These are phyloP conservation scores for Cinara cedri DNA, from an alignment of 2,888 invertebrate genomes.

Conservation along the genomic window DNA sequence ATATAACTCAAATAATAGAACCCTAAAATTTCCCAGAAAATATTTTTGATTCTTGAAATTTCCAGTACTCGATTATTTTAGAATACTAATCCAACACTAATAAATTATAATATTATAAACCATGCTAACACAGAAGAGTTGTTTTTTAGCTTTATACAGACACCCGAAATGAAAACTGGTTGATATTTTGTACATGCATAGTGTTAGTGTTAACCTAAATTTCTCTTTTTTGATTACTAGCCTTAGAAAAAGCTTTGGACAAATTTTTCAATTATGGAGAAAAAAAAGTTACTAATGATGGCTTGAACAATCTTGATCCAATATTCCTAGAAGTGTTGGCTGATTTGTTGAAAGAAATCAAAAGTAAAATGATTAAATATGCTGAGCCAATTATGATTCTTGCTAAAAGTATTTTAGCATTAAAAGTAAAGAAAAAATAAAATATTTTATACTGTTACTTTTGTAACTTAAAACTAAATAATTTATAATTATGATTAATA, in stretches of 20 bases:
- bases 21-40: too few species aligned
- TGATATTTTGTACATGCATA: too few species aligned
- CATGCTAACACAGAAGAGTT: too few species aligned
- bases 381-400: slow-evolving; percentile 45
- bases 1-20: too few species aligned
- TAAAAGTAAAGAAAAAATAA: slow-evolving; percentile 39
- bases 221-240: not conserved
- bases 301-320: slow-evolving; percentile 26
- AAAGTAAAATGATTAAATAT: slow-evolving; percentile 40
- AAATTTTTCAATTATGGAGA: slow-evolving; percentile 35
- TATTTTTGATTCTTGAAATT: too few species aligned
- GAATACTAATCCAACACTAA: too few species aligned
- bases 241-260: slow-evolving; percentile 43
- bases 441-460: not conserved
- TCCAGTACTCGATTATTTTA: too few species aligned
- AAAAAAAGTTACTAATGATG: slow-evolving; percentile 39
- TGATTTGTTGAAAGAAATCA: slow-evolving; percentile 49
- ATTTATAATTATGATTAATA: not conserved
- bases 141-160: too few species aligned
- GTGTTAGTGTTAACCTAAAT: not conserved
- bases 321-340: slow-evolving; percentile 42
- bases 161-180: too few species aligned
- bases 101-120: too few species aligned
- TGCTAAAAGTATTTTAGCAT: slow-evolving; percentile 39
- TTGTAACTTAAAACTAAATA: not conserved